phyloP scores from a whole-genome alignment of 2,797 vertebrate species.

The Petrocephalus schoutedeni region DNA sequence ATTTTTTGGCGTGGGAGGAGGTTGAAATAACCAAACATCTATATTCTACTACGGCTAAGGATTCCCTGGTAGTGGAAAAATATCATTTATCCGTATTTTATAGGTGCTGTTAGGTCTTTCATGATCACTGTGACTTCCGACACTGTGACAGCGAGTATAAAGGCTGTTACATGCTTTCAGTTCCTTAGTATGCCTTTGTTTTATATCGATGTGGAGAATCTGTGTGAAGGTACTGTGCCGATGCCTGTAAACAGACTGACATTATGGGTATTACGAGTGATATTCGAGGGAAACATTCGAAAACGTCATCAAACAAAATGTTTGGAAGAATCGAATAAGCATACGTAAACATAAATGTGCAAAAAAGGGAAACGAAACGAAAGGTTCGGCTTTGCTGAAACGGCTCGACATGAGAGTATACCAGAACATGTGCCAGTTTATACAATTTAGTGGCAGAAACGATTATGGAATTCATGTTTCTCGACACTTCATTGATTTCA shows the following conservation, averaged over 20 bases:
- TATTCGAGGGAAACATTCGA: not conserved
- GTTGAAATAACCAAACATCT: not conserved
- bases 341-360: not conserved
- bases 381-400: not conserved
- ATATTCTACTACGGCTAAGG: not conserved
- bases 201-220: not conserved
- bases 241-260: not conserved
- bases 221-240: not conserved
- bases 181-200: not conserved
- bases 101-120: not conserved
- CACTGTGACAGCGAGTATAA: not conserved
- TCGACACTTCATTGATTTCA: not conserved
- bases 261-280: not conserved
- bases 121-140: not conserved
- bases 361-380: not conserved
- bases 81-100: not conserved
- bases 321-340: not conserved
- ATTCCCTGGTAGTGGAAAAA: not conserved
- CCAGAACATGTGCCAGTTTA: not conserved
- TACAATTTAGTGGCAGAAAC: not conserved
- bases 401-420: not conserved
- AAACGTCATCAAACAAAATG: not conserved
- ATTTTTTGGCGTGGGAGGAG: not conserved
- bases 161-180: not conserved
- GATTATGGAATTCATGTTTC: not conserved